Conservation (phyloP, 2,113 vertebrate genomes). For the Isurus oxyrinchus region DNA sequence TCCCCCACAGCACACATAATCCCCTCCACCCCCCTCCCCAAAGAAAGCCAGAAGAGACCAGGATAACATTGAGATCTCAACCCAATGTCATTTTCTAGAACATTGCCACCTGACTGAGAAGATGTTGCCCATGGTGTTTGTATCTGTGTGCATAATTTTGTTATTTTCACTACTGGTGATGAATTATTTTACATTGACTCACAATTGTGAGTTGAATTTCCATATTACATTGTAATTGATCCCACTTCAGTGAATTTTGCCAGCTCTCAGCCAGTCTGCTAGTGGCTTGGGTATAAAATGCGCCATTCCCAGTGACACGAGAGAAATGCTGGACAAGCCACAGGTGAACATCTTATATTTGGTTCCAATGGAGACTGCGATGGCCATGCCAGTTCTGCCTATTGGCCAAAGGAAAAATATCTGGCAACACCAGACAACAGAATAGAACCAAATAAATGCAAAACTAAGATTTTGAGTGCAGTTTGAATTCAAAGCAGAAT, state of each 20-base stretch:
- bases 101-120: no score
- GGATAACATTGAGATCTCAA: no score
- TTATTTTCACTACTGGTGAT: not conserved
- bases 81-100: no score
- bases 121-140: no score
- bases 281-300: not conserved
- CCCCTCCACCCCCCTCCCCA: no score
- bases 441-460: not conserved
- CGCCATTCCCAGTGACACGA: not conserved
- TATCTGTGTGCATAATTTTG: not conserved
- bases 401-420: not conserved
- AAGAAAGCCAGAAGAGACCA: no score
- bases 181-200: no score
- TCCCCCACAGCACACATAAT: no score
- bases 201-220: not conserved
- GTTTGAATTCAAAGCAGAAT: not conserved
- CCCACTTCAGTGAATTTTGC: not conserved
- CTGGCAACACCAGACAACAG: not conserved
- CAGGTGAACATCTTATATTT: not conserved
- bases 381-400: not conserved
- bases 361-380: not conserved
- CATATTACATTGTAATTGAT: not conserved
- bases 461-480: not conserved
- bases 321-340: not conserved
- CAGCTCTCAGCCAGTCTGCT: not conserved